Base-by-base conservation (phyloP, 2,113 vertebrate species). In the Psettodes erumei region DNA sequence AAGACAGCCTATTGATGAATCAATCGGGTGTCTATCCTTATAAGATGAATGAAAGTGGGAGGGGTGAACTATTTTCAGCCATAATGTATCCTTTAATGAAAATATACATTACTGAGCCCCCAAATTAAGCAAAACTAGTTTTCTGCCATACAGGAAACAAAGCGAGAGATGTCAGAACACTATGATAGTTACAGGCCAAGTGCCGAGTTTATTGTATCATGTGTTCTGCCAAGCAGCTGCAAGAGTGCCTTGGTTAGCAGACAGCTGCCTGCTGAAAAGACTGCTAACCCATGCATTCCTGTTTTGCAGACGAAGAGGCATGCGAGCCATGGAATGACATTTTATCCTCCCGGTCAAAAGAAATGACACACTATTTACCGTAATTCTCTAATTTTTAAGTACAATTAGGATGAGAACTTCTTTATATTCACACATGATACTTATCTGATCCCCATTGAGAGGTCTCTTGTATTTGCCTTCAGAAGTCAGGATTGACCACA, bases 181-280 rank as follows among this genome's bases (percentile, higher is more conserved):
- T 42, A 8, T 59, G 27, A 71, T 9, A 25, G 45, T 12, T 35
- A 21, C 37, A 63, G 37, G 25, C 32, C 48, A 71, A 55, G 35
- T 23, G 18, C 15, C 11, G 30, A 42, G 59, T 70, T 66, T 40
- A 43, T 60, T 69, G 51, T 71, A 69, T 77, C 64, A 85, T 75
- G 47, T 85, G 76, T 63, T 75, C 38, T 67, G 30, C 45, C 3
- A 59, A 83, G 59, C 88, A 91, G 85, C 86, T 90, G 88, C 80
- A 74, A 33, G 12, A 37, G 40, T 23, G 35, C 1, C 40, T 60
- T 19, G 25, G 43, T 62, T 37, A 37, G 70, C 76, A 84, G 75
- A 84, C 88, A 91, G 88, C 82, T 89, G 88, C 37, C 64, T 35
- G 55, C 74, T 68, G 28, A 35, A 19, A 47, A 0, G 40, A 32